These are phyloP conservation scores for Drosophila algonquin DNA, from an alignment of 2,888 invertebrate genomes.

Conservation along the genomic window DNA sequence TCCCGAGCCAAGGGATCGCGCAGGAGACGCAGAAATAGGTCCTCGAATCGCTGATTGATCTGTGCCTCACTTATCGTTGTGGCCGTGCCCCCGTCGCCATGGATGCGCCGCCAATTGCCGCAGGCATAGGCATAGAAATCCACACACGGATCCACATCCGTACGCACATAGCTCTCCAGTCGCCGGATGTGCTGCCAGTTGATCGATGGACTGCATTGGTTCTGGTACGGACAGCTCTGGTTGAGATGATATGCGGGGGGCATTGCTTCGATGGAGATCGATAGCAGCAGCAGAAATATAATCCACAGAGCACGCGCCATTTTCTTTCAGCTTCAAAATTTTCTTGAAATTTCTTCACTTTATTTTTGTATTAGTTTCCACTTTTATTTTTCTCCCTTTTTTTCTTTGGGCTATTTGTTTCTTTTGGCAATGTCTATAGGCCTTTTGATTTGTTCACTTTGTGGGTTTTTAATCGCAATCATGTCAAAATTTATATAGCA, in stretches of 20 bases:
- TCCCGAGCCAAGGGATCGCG: slow-evolving; percentile 18
- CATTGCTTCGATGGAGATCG: slow-evolving; percentile 36
- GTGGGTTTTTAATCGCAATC: slow-evolving; percentile 47
- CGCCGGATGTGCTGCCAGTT: slow-evolving; percentile 62
- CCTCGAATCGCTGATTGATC: slow-evolving; percentile 62
- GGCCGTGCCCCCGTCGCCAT: slow-evolving; percentile 50
- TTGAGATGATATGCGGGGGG: slow-evolving; percentile 50
- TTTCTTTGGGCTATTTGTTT: background rate
- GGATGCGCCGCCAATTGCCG: slow-evolving; percentile 67
- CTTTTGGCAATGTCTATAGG: slow-evolving; percentile 11
- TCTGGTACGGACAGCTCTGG: slow-evolving; percentile 58
- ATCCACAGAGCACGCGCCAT: slow-evolving; percentile 51
- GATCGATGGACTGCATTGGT: slow-evolving; percentile 57
- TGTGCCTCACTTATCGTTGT: slow-evolving; percentile 64
- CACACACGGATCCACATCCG: slow-evolving; percentile 65
- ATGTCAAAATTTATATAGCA: slow-evolving; percentile 43
- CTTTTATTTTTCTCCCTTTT: background rate
- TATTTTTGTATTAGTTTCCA: slow-evolving; percentile 1
- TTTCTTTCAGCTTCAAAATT: slow-evolving; percentile 4
- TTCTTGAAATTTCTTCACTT: slow-evolving; percentile 1
- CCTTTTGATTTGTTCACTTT: slow-evolving; percentile 33
- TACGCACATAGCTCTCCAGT: slow-evolving; percentile 62
- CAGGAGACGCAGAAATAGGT: slow-evolving; percentile 56
- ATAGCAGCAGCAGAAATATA: slow-evolving; percentile 44
- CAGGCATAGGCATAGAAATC: slow-evolving; percentile 76